Evolutionary conservation across 1,140 invertebrate species (phyloP).

Genomic region (Achatina immaculata): DNA sequence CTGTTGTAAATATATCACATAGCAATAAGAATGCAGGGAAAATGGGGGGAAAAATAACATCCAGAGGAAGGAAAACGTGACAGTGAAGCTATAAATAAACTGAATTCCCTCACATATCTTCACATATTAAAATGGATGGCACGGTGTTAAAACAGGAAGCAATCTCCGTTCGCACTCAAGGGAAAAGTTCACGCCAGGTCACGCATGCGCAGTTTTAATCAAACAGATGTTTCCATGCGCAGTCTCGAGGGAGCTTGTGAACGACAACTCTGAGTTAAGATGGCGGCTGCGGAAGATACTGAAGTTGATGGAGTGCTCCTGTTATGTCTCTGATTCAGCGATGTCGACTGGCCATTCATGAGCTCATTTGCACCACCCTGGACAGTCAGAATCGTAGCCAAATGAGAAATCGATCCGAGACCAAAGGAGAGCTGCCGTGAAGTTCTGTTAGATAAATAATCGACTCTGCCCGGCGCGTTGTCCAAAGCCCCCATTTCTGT

Average conservation of each 20-base stretch:
- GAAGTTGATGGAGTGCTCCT: neutral
- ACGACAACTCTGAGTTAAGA: neutral
- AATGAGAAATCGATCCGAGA: neutral
- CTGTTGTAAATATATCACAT: too few species aligned
- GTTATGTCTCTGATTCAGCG: neutral
- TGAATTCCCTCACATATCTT: too few species aligned
- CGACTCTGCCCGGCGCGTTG: neutral
- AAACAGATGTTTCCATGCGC: neutral
- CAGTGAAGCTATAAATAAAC: too few species aligned
- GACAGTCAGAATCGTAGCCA: neutral
- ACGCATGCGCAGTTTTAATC: neutral
- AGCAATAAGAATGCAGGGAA: too few species aligned
- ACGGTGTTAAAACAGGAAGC: too few species aligned
- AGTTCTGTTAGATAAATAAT: constrained; percentile 14
- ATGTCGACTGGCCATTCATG: neutral
- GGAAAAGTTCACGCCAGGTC: too few species aligned
- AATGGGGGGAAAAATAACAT: too few species aligned
- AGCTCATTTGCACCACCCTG: neutral
- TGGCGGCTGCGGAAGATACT: neutral
- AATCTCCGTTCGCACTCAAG: too few species aligned
- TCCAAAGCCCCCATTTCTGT: neutral
- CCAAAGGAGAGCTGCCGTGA: neutral
- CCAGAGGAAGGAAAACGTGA: too few species aligned
- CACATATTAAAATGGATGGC: too few species aligned
- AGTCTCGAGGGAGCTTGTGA: neutral